These are phyloP conservation scores for Zaprionus ghesquierei DNA, from an alignment of 1,140 invertebrate species.

Conservation along the genomic window DNA sequence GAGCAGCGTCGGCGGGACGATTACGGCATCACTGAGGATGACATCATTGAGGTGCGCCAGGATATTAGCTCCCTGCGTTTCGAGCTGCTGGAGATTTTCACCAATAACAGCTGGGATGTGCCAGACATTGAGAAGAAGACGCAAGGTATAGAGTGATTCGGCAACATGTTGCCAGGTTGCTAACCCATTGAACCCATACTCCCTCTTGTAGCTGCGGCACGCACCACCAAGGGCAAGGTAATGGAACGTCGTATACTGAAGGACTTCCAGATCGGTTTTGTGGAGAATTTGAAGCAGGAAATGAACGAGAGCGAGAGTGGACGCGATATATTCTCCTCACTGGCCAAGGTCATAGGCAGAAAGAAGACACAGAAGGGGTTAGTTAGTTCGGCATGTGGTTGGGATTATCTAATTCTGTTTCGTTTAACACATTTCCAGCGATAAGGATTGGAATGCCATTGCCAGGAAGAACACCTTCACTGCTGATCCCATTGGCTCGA, in stretches of 20 bases:
- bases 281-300: constrained; percentile 91
- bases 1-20: constrained; percentile 93
- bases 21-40: constrained; percentile 95
- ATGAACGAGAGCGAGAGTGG: constrained; percentile 87
- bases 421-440: constrained; percentile 32
- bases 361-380: constrained; percentile 85
- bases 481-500: constrained; percentile 90
- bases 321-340: constrained; percentile 91
- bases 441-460: constrained; percentile 93
- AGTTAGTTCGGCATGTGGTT: background rate
- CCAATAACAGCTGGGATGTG: constrained; percentile 91
- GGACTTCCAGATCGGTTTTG: constrained; percentile 94
- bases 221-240: constrained; percentile 92
- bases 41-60: constrained; percentile 97
- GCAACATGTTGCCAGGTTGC: constrained; percentile 22
- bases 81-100: constrained; percentile 94
- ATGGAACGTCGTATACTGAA: constrained; percentile 93
- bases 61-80: constrained; percentile 94
- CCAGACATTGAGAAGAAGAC: constrained; percentile 86
- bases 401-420: background rate
- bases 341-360: constrained; percentile 89
- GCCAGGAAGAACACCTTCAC: constrained; percentile 88
- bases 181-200: background rate
- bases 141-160: constrained; percentile 83
- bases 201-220: constrained; percentile 83